Evolutionary conservation across 2,797 vertebrate genomes (phyloP).

Genomic region (Sparus aurata): DNA sequence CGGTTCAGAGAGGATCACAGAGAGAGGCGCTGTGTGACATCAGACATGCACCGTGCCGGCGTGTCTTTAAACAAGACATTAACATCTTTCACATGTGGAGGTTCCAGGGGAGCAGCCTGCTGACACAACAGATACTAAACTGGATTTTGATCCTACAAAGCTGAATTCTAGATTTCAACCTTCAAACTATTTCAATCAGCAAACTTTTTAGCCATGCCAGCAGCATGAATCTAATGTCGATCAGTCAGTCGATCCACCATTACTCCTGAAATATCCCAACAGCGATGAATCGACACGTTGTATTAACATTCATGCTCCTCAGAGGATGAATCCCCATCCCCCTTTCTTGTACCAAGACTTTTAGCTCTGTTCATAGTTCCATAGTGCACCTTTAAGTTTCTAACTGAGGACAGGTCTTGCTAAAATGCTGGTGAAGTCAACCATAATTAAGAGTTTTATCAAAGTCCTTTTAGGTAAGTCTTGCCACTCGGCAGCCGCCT

Average conservation of each 20-base stretch:
- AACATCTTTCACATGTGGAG: constrained; percentile 24
- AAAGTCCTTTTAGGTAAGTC: too few species aligned
- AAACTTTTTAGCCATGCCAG: neutral
- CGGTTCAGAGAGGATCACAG: neutral
- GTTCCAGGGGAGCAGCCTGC: neutral
- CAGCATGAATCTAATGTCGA: too few species aligned
- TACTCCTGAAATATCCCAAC: too few species aligned
- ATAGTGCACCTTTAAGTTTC: too few species aligned
- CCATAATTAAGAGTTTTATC: neutral
- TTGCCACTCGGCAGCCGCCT: too few species aligned
- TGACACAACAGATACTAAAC: constrained; percentile 13
- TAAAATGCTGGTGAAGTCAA: neutral
- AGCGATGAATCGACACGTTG: too few species aligned
- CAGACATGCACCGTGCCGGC: constrained; percentile 5
- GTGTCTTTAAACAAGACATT: constrained; percentile 6
- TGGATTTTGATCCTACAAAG: neutral
- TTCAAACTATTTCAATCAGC: neutral
- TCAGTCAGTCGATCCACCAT: neutral
- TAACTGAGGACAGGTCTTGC: neutral
- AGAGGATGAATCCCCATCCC: neutral
- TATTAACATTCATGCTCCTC: neutral
- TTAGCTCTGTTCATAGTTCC: too few species aligned
- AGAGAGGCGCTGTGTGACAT: constrained; percentile 11
- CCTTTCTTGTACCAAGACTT: too few species aligned
- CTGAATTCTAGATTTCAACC: neutral